Conservation (phyloP, 2,113 vertebrate species). For the Carassius carassius region DNA sequence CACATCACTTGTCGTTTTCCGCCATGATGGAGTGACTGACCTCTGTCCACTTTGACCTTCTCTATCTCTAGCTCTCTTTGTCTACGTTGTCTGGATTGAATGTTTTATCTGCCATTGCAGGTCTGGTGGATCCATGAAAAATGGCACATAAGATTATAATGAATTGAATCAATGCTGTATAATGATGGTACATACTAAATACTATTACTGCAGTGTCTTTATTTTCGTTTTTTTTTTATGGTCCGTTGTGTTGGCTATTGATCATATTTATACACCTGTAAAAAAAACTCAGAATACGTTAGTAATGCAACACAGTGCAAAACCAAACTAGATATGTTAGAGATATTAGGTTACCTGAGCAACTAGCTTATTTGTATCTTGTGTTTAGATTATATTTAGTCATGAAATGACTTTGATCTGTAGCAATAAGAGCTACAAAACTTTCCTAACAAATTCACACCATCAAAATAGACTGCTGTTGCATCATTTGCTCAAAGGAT, state of each 20-base stretch:
- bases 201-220: no score
- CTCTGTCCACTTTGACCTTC: constrained; percentile 39
- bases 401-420: constrained; percentile 5
- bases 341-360: constrained; percentile 43
- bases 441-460: constrained; percentile 15
- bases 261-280: constrained; percentile 55
- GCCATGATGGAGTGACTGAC: constrained; percentile 40
- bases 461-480: background rate
- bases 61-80: constrained; percentile 16
- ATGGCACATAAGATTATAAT: background rate
- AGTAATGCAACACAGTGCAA: constrained; percentile 33
- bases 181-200: background rate
- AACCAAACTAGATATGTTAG: constrained; percentile 54
- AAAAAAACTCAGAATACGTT: background rate
- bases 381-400: constrained; percentile 23
- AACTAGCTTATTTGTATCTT: constrained; percentile 29
- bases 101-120: constrained; percentile 36
- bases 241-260: constrained; percentile 55
- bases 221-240: background rate
- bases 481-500: background rate
- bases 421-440: background rate
- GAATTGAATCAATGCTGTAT: background rate
- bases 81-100: constrained; percentile 29
- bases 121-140: constrained; percentile 11
- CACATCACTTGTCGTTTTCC: constrained; percentile 61